Percentiles rank a stretch among this genome's conserved stretches.
Conservation (phyloP, 2,113 vertebrate species). For the Ploceus nigricollis region DNA sequence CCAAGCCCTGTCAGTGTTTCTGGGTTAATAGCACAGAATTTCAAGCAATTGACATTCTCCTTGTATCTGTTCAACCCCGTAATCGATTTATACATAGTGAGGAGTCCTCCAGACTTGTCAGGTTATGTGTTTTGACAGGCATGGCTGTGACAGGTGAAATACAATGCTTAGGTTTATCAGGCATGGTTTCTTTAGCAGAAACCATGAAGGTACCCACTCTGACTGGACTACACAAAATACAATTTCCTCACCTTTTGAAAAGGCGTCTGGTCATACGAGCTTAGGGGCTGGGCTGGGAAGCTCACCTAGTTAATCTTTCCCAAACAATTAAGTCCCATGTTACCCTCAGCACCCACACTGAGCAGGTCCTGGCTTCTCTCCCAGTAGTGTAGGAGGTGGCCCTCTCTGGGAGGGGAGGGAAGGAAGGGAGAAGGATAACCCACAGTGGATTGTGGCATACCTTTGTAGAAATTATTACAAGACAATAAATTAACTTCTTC, state of each 20-base stretch:
- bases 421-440: not conserved
- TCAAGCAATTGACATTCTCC: not conserved
- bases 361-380: not conserved
- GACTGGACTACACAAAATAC: not conserved
- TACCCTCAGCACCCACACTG: fast-evolving
- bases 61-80: not conserved
- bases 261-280: not conserved
- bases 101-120: not conserved
- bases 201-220: not conserved
- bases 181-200: not conserved
- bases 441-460: not conserved
- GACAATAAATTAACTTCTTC: not conserved
- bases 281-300: not conserved
- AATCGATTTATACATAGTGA: not conserved
- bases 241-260: not conserved
- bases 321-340: fast-evolving
- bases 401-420: not conserved
- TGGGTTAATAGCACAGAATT: not conserved
- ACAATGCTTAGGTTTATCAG: not conserved
- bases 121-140: not conserved
- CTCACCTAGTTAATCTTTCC: not conserved
- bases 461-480: not conserved
- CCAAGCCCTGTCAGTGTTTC: not conserved
- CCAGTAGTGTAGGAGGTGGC: fast-evolving
- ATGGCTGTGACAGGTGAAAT: not conserved